Percentiles rank a stretch among this genome's conserved stretches.
Evolutionary conservation across 2,113 vertebrate genomes (phyloP).

Genomic region (Azemiops feae): DNA sequence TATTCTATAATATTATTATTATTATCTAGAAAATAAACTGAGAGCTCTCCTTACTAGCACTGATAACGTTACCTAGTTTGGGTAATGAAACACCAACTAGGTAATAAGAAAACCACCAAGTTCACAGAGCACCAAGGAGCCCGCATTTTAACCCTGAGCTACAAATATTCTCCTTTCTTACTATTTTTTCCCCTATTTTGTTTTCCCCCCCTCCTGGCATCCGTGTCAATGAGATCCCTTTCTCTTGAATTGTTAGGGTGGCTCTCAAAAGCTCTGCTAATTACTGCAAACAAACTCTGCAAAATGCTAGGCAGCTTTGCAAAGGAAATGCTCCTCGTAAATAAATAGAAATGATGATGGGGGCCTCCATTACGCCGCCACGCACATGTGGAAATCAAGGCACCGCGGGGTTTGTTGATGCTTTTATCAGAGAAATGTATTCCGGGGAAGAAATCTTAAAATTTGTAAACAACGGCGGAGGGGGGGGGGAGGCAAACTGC

Average conservation of each 20-base stretch:
- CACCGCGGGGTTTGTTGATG: not conserved
- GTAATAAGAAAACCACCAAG: too few species aligned
- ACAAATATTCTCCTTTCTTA: not conserved
- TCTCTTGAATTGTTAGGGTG: not conserved
- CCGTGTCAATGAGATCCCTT: not conserved
- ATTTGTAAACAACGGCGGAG: not conserved
- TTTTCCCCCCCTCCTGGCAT: not conserved
- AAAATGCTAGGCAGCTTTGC: not conserved
- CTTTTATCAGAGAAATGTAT: not conserved
- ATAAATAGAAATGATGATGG: not conserved
- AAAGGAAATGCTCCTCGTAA: not conserved
- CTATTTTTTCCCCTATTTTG: accelerated
- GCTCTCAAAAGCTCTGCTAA: not conserved
- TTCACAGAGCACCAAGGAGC: too few species aligned
- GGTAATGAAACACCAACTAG: not conserved
- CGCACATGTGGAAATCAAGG: not conserved
- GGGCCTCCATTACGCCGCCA: not conserved
- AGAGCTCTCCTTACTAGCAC: not conserved
- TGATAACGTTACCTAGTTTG: not conserved
- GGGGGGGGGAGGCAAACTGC: not conserved
- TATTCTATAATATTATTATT: not conserved
- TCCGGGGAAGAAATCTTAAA: not conserved
- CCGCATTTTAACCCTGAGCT: too few species aligned
- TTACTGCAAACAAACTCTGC: not conserved
- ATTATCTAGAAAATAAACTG: not conserved